Percentiles rank a stretch among this genome's conserved stretches.
These are phyloP conservation scores for Theristicus caerulescens DNA, from an alignment of 2,113 vertebrate species.

Conservation along the genomic window DNA sequence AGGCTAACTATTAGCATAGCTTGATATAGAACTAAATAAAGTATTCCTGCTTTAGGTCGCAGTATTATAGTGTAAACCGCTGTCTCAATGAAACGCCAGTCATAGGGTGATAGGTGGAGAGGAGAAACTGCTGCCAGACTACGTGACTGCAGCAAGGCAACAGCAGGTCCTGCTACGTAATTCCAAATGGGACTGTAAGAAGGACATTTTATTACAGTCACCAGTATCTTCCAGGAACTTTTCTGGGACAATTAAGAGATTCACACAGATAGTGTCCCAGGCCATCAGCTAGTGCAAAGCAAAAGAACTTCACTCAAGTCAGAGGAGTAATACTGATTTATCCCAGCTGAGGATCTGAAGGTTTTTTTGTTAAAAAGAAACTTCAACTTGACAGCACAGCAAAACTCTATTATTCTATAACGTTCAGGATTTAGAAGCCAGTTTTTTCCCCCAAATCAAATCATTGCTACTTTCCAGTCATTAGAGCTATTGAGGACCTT, in stretches of 20 bases:
- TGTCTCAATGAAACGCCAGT: neutral
- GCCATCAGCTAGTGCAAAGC: neutral
- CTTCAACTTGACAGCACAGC: neutral
- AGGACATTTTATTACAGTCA: neutral
- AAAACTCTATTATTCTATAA: neutral
- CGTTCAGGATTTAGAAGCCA: neutral
- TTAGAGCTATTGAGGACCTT: neutral
- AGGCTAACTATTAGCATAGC: neutral
- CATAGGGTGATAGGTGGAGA: neutral
- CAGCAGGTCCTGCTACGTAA: neutral
- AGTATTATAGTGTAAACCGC: neutral
- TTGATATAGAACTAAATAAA: neutral
- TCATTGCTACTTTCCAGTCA: neutral
- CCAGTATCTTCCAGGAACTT: neutral
- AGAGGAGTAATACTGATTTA: neutral
- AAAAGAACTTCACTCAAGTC: neutral
- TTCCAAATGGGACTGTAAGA: neutral
- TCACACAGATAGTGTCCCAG: neutral
- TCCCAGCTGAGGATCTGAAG: neutral
- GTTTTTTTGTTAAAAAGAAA: neutral
- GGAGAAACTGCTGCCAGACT: neutral
- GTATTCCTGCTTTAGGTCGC: neutral
- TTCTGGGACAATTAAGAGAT: neutral
- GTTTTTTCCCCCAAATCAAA: neutral
- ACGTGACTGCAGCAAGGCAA: neutral